A percentile compares a stretch with the other conserved stretches of the same genome.
phyloP scores from a whole-genome alignment of 2,888 invertebrate genomes.

The Slavum lentiscoides region DNA sequence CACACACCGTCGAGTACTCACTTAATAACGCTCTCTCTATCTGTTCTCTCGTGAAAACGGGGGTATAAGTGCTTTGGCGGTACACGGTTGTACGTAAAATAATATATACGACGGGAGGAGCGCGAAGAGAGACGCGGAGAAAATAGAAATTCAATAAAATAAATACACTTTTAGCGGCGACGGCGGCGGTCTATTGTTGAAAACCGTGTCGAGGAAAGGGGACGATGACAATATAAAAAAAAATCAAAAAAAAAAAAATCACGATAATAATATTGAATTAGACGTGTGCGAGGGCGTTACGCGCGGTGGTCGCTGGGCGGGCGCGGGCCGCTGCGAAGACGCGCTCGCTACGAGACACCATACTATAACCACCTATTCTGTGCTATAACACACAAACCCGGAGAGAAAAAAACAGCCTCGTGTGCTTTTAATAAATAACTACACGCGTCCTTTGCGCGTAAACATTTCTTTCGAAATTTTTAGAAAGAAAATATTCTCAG shows the following conservation, averaged over 20 bases:
- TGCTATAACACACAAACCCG: too few species aligned
- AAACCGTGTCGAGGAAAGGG: conserved; percentile 29
- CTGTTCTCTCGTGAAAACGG: background rate
- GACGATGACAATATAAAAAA: background rate
- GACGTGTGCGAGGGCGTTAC: conserved; percentile 21
- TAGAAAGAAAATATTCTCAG: too few species aligned
- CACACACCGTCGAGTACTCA: background rate
- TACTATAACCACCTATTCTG: too few species aligned
- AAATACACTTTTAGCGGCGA: conserved; percentile 14
- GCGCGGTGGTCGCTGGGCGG: too few species aligned
- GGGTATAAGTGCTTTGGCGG: conserved; percentile 8
- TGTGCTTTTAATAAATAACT: too few species aligned
- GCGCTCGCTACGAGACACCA: too few species aligned
- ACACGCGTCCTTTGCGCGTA: too few species aligned
- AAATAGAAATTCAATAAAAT: conserved; percentile 33
- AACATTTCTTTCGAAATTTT: too few species aligned
- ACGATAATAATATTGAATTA: conserved; percentile 48
- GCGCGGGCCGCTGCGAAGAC: too few species aligned
- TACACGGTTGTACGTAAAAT: too few species aligned
- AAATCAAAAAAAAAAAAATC: conserved; percentile 30
- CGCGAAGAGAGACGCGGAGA: background rate
- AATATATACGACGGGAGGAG: background rate
- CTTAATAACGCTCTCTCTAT: too few species aligned
- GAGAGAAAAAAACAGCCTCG: too few species aligned
- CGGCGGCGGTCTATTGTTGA: conserved; percentile 30